Percentiles rank a stretch among this genome's conserved stretches.
Conservation (phyloP, 1,140 invertebrate genomes). For the Drosophila athabasca region DNA sequence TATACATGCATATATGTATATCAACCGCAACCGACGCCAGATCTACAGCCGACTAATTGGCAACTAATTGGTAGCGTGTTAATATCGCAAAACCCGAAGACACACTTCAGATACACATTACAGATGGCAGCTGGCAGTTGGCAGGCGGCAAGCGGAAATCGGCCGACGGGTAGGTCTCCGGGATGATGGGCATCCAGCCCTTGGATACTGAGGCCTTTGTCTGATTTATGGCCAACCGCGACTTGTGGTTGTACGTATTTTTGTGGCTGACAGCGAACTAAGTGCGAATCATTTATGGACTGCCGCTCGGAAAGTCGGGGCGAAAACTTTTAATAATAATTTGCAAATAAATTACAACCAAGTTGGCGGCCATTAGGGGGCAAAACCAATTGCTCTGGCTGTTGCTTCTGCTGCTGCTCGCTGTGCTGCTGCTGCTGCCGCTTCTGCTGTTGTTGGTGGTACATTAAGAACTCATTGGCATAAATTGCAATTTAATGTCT, state of each 20-base stretch:
- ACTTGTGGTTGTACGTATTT: conserved; percentile 46
- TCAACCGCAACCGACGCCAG: conserved; percentile 8
- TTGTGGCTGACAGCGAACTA: conserved; percentile 79
- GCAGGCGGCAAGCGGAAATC: background rate
- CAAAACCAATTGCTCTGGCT: conserved; percentile 44
- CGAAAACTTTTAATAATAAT: conserved; percentile 82
- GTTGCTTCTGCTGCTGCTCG: conserved; percentile 17
- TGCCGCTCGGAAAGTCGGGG: conserved; percentile 29
- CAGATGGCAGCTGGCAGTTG: background rate
- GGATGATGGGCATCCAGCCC: conserved; percentile 4
- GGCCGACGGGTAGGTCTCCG: conserved; percentile 10
- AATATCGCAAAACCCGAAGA: conserved; percentile 30
- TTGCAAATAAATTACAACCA: conserved; percentile 81
- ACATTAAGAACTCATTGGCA: conserved; percentile 83
- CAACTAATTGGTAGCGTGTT: conserved; percentile 68
- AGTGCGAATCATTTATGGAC: conserved; percentile 78
- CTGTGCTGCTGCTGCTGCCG: conserved; percentile 34
- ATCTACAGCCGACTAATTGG: conserved; percentile 54
- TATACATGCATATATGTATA: conserved; percentile 30
- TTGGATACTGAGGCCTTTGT: conserved; percentile 13
- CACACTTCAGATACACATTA: no score
- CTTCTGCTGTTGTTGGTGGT: conserved; percentile 22
- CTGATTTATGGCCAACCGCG: conserved; percentile 68
- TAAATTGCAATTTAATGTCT: conserved; percentile 83
- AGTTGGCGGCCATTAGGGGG: conserved; percentile 67